phyloP scores from a whole-genome alignment of 2,797 vertebrate species.

The Notoglanidium macrostoma region DNA sequence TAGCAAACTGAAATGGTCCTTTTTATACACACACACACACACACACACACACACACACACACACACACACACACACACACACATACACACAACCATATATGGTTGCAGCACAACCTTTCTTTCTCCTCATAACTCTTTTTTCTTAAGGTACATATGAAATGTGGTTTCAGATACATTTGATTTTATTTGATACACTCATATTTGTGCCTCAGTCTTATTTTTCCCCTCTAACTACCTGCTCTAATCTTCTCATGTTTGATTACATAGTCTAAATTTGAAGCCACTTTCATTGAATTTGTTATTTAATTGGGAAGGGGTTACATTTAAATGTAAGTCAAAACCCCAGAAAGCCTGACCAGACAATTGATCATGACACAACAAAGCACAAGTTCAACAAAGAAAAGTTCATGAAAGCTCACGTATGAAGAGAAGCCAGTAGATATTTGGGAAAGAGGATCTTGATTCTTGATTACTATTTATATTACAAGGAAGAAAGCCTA shows the following conservation, averaged over 20 bases:
- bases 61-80: constrained; percentile 11
- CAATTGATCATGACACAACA: neutral
- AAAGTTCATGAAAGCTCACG: neutral
- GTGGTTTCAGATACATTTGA: neutral
- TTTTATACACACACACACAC: neutral
- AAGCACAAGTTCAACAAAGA: neutral
- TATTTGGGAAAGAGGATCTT: neutral
- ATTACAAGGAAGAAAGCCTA: neutral
- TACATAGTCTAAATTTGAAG: neutral
- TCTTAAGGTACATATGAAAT: too few species aligned
- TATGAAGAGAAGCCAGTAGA: neutral
- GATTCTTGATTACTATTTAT: neutral
- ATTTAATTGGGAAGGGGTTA: neutral
- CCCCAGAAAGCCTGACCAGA: neutral
- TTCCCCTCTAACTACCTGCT: constrained; percentile 27
- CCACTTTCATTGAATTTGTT: too few species aligned
- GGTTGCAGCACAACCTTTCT: constrained; percentile 17
- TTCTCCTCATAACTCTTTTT: constrained; percentile 59
- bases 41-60: constrained; percentile 7
- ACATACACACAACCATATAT: constrained; percentile 18
- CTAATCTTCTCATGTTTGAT: constrained; percentile 26
- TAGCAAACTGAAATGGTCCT: neutral
- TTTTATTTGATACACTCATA: neutral
- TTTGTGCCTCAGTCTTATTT: neutral
- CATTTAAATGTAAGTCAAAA: neutral